phyloP scores from a whole-genome alignment of 2,113 vertebrate species.

The Caretta caretta region DNA sequence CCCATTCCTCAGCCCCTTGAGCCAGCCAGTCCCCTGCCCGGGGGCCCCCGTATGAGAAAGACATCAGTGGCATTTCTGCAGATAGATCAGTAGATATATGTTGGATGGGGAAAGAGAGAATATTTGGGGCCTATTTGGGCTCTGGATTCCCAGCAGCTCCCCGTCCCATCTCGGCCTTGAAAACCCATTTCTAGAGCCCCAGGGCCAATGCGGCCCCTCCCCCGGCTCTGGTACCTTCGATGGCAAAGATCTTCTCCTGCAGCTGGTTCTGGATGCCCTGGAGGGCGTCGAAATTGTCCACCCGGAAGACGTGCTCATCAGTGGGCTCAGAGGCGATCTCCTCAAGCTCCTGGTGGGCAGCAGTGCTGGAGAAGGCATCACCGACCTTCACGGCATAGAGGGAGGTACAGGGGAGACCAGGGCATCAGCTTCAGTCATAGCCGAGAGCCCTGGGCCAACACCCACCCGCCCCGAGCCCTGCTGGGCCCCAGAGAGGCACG shows the following conservation, averaged over 20 bases:
- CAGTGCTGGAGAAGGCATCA: rapidly evolving
- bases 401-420: not conserved
- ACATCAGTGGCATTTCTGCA: rapidly evolving
- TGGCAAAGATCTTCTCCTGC: slow-evolving; percentile 86
- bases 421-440: not conserved
- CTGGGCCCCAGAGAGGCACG: not conserved
- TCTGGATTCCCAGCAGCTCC: not conserved
- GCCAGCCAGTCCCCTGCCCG: not conserved
- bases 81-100: not conserved
- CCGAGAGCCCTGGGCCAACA: not conserved
- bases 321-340: slow-evolving; percentile 80
- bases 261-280: slow-evolving; percentile 78
- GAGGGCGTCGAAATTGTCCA: slow-evolving; percentile 80
- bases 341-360: rapidly evolving
- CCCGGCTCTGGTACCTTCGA: slow-evolving; percentile 78
- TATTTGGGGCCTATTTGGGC: not conserved
- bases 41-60: not conserved
- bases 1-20: not conserved
- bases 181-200: not conserved
- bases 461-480: not conserved
- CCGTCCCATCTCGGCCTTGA: not conserved
- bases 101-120: not conserved
- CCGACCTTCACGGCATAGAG: not conserved
- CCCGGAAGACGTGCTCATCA: slow-evolving; percentile 76
- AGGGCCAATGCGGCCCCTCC: rapidly evolving